These are phyloP conservation scores for Helicoverpa zea DNA, from an alignment of 1,140 invertebrate genomes.

Conservation along the genomic window DNA sequence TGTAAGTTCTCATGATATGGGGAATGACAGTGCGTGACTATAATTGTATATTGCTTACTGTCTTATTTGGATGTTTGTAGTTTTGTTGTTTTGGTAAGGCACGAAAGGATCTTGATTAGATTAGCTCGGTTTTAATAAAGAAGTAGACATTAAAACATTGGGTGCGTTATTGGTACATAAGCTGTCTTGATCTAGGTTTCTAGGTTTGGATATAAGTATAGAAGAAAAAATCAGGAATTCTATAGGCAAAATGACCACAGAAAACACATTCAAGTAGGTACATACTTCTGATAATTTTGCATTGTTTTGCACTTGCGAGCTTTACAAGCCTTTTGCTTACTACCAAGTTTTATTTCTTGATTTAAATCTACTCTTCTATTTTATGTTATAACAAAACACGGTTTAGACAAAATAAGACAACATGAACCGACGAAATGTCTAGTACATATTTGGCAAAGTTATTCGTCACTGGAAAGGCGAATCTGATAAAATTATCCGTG, in stretches of 20 bases:
- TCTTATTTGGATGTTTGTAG: not conserved
- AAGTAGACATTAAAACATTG: no score
- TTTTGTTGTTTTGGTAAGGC: not conserved
- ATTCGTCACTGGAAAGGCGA: not conserved
- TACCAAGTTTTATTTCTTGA: not conserved
- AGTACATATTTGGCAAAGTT: not conserved
- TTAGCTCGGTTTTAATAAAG: no score
- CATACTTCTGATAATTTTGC: no score
- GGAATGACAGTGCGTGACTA: slow-evolving; percentile 39
- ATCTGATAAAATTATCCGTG: slow-evolving; percentile 40
- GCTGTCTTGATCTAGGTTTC: no score
- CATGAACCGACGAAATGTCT: not conserved
- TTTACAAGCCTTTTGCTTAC: no score
- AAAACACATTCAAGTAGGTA: no score
- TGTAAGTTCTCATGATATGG: slow-evolving; percentile 37
- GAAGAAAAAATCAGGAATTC: no score
- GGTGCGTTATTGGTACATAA: no score
- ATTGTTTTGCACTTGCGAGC: no score
- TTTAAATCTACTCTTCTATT: not conserved
- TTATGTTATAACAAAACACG: slow-evolving; percentile 3
- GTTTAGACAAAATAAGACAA: not conserved
- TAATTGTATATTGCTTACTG: not conserved
- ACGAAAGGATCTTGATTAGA: no score
- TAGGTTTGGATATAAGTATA: no score
- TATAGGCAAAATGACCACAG: no score